These are phyloP conservation scores for Cochlearius cochlearius DNA, from an alignment of 2,113 vertebrate species.

Conservation along the genomic window DNA sequence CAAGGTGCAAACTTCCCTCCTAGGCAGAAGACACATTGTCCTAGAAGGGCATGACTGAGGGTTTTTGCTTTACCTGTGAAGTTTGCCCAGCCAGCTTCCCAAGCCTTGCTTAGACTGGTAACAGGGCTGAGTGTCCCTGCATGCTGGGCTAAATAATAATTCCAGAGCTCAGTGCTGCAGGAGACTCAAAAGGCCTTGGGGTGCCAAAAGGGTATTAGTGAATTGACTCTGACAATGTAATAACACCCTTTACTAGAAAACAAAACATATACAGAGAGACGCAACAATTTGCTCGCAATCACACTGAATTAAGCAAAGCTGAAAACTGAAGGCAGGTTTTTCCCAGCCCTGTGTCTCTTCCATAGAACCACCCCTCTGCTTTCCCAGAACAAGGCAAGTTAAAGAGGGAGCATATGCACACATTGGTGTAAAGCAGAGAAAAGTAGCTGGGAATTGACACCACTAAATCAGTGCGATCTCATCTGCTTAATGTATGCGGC, in stretches of 20 bases:
- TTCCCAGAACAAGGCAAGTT: conserved; percentile 19
- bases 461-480: neutral
- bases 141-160: neutral
- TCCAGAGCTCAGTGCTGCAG: neutral
- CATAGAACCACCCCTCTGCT: neutral
- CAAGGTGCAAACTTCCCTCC: neutral
- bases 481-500: neutral
- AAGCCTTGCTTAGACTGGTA: neutral
- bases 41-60: neutral
- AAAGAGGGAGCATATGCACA: neutral
- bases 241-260: neutral
- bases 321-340: neutral
- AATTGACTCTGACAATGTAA: neutral
- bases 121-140: neutral
- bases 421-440: neutral
- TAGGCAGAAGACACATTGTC: neutral
- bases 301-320: neutral
- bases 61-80: neutral
- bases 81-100: neutral
- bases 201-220: neutral
- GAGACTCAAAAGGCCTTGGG: neutral
- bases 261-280: neutral
- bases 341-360: neutral
- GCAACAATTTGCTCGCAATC: neutral
- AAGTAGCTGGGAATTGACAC: conserved; percentile 38